Percentiles rank a stretch among this genome's conserved stretches.
Conservation (phyloP, 2,888 invertebrate genomes). For the Prenolepis imparis region DNA sequence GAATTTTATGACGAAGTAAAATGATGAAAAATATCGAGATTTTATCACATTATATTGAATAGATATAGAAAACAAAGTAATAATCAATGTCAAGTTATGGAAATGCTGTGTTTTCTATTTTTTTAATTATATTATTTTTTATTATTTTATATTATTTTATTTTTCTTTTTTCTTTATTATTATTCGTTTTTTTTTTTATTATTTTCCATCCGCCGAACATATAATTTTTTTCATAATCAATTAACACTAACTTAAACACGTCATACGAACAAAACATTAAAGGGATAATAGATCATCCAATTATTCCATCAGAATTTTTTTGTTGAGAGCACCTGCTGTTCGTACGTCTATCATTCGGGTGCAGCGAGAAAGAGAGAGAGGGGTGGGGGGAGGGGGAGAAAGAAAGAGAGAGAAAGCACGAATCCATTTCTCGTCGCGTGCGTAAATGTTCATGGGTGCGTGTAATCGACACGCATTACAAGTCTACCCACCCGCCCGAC, state of each 20-base stretch:
- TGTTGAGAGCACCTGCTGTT: constrained; percentile 67
- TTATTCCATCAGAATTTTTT: constrained; percentile 64
- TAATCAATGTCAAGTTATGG: background rate
- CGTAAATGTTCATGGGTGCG: constrained; percentile 75
- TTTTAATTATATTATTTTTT: no score
- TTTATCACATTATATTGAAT: no score
- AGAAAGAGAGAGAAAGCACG: constrained; percentile 3
- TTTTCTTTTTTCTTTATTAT: no score
- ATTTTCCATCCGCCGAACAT: background rate
- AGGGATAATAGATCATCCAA: constrained; percentile 29
- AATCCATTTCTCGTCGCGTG: constrained; percentile 69
- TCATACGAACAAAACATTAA: constrained; percentile 16
- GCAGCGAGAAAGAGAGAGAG: constrained; percentile 18
- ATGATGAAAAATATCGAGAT: background rate
- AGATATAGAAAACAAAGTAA: no score
- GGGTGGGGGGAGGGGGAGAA: no score
- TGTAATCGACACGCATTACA: constrained; percentile 81
- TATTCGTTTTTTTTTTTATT: background rate
- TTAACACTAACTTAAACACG: constrained; percentile 1
- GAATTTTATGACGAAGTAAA: background rate
- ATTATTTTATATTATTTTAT: no score
- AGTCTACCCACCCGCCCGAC: constrained; percentile 40
- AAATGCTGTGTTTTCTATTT: no score
- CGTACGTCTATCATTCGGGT: constrained; percentile 22
- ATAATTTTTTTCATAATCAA: background rate